Base-by-base conservation (phyloP, 2,888 invertebrate species). In the Andrena praecox region DNA sequence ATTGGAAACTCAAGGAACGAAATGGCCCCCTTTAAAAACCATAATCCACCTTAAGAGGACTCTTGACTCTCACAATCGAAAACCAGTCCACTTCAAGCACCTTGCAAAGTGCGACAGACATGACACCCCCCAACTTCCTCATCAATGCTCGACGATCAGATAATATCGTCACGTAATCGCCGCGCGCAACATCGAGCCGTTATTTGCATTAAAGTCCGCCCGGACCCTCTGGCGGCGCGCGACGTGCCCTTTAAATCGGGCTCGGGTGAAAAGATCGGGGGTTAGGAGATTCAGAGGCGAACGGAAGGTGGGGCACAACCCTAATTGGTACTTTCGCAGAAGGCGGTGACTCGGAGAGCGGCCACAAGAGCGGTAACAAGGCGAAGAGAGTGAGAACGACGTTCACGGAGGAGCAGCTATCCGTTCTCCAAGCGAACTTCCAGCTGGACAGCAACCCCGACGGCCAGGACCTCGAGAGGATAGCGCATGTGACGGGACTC, bases 401-500 rank as follows among this genome's bases (percentile, higher is more conserved):
- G 10, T 99, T 99, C 95, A 99, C 99, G 16, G 99, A 99, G 94
- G 99, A 99, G 93, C 99, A 99, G 94, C 95, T 99, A 84, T 98
- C 98, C 93, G 98, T 98, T 62, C 96, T 99, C 56, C 99, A 99
- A 94, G 99, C 99, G 68, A 99, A 99, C 95, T 99, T 99, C 95
- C 98, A 99, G 95, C 95, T 99, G 93, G 99, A 99, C 95, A 99
- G 99, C 89, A 99, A 99, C 95, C 99, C 99, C 24, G 99, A 99
- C 94, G 99, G 99, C 0, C 99, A 99, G 94, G 99, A 99, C 94
- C 95, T 99, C 94, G 99, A 99, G 95, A 95, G 99, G 90, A 99
- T 99, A 93, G 99, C 99, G 6, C 98, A 98, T 93, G 98, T 99
- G 92, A 99, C 99, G 27, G 99, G 99, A 16, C 96, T 99, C 79